Base-by-base conservation (phyloP, 2,113 vertebrate genomes). In the Anser brachyrhynchus region DNA sequence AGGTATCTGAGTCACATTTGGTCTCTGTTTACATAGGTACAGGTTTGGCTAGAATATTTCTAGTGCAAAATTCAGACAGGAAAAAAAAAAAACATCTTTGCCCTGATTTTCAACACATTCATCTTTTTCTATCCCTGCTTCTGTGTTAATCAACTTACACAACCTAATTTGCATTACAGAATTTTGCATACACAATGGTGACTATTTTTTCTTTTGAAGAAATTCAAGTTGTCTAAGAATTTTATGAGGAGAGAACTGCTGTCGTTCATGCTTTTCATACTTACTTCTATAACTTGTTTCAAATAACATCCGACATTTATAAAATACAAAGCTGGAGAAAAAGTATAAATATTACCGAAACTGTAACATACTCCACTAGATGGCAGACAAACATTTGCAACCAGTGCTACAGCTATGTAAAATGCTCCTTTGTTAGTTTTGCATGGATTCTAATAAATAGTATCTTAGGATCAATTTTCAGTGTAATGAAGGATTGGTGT, bases 341-440 rank as follows among this genome's bases (percentile, higher is more conserved):
- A 72, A 82, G 55, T 66, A 25, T 58, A 95, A 92, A 75, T 83
- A 33, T 31, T 83, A 13, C 28, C 78, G 54, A 72, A 92, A 46
- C 10, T 84, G 6, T 94, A 76, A 22, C 7, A 39, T 93, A 72
- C 87, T 96, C 98, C 98, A 98, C 98, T 98, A 98, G 98, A 96
- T 98, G 98, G 98, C 98, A 98, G 97, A 88, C 97, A 97, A 97
- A 95, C 95, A 97, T 95, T 98, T 96, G 77, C 61, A 97, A 97
- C 83, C 18, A 37, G 78, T 67, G 57, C 41, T 55, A 39, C 88
- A 65, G 46, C 7, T 11, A 51, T 57, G 39, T 71, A 59, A 95
- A 95, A 77, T 33, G 81, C 29, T 6, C 54, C 54, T 91, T 74
- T 83, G 72, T 93, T 85, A 89, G 66, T 80, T 97, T 93, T 64